These are phyloP conservation scores for Nycticryphes semicollaris DNA, from an alignment of 2,113 vertebrate genomes.

Conservation along the genomic window DNA sequence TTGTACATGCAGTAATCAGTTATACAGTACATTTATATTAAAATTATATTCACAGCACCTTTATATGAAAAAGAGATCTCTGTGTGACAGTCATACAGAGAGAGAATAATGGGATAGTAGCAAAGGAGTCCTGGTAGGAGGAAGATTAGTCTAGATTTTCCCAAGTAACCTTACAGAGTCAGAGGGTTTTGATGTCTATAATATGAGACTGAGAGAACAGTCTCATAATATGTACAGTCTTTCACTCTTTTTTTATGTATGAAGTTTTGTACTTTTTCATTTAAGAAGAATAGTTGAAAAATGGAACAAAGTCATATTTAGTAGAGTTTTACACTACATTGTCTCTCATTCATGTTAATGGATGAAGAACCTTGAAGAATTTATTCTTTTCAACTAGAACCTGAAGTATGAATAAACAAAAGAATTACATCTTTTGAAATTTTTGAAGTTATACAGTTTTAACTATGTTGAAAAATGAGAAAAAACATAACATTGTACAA, in stretches of 20 bases:
- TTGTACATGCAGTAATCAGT: background rate
- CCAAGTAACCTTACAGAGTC: background rate
- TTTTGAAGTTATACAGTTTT: background rate
- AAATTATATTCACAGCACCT: background rate
- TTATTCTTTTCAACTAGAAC: background rate
- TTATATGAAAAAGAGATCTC: background rate
- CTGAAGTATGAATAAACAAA: background rate
- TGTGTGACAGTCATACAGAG: background rate
- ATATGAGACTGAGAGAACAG: background rate
- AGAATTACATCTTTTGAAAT: background rate
- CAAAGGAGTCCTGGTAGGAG: background rate
- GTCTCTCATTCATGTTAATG: background rate
- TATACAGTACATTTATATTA: background rate
- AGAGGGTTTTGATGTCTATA: background rate
- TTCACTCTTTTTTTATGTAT: background rate
- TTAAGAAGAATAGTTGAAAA: background rate
- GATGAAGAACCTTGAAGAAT: background rate
- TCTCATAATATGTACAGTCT: background rate
- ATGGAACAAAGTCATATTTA: background rate
- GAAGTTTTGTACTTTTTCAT: background rate
- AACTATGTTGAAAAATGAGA: background rate
- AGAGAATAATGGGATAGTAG: background rate
- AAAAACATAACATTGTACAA: background rate
- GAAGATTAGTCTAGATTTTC: background rate
- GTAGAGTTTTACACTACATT: background rate